Evolutionary conservation across 2,113 vertebrate species (phyloP), one percentile per base, ranked within the genome.

Genomic region (Zosterops pallidus): DNA sequence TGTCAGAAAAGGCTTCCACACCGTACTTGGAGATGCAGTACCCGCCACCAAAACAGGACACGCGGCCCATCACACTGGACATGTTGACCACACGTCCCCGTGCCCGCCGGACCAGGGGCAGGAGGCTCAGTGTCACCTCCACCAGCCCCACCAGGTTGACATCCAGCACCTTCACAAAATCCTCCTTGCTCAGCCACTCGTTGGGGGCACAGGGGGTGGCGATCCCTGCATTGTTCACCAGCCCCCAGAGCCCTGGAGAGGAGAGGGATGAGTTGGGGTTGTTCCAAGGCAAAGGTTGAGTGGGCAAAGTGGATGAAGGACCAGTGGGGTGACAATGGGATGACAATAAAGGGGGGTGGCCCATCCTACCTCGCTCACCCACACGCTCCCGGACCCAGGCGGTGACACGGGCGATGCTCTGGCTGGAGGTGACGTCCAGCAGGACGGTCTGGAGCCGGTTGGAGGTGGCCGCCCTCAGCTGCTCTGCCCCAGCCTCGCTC

Each of bases 201-300:
- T 49, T 49, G 47, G 47, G 47, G 23, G 47, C 47, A 7, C 6
- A 13, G 23, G 47, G 47, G 23, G 7, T 24, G 47, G 6, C 9
- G 1, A 70, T 80, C 0, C 98, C 98, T 0, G 98, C 98, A 2
- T 98, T 99, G 92, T 99, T 99, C 52, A 98, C 98, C 70, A 99
- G 95, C 13, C 98, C 98, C 98, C 98, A 99, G 72, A 99, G 98
- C 52, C 98, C 98, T 99, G 83, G 8, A 46, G 9, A 25, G 50
- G 15, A 14, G 28, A n/a, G 28, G 18, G 5, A 18, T 75, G 19
- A 82, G 44, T 2, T 1, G 4, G 1, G 15, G 31, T 9, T 5
- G 5, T 3, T 28, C 4, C 19, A 7, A 0, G 1, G 12, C 19
- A 37, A 37, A 37, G 37, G 25, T 4, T 2, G 5, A 23, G 17